Conservation (phyloP, 2,888 invertebrate species). For the Dolichomitus sp. region DNA sequence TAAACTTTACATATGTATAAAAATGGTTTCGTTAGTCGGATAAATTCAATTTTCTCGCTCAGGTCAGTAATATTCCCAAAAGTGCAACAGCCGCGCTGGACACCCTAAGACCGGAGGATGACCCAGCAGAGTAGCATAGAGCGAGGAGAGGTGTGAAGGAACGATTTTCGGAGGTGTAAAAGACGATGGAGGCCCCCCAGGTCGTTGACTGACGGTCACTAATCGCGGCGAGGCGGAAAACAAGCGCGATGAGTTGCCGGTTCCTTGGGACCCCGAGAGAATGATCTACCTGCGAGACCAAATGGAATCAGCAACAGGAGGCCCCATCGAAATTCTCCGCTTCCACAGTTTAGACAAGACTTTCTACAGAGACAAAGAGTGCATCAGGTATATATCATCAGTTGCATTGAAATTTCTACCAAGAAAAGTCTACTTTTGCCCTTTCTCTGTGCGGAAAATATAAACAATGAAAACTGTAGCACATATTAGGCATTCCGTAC, state of each 20-base stretch:
- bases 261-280: constrained; percentile 66
- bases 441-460: not conserved
- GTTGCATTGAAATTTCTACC: not conserved
- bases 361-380: constrained; percentile 18
- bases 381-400: not conserved
- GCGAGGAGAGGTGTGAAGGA: constrained; percentile 77
- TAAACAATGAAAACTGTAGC: constrained; percentile 9
- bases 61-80: constrained; percentile 39
- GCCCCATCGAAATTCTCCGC: constrained; percentile 8
- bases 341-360: constrained; percentile 4
- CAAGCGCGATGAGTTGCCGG: constrained; percentile 82
- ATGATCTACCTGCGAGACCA: constrained; percentile 63
- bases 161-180: constrained; percentile 79
- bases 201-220: constrained; percentile 77
- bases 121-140: constrained; percentile 31
- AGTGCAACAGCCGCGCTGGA: constrained; percentile 6
- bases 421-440: not conserved
- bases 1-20: not conserved
- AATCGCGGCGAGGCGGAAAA: constrained; percentile 82
- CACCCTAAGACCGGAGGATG: constrained; percentile 30
- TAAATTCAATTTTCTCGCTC: not conserved
- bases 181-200: constrained; percentile 74
- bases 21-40: not conserved
- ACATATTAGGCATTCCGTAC: not conserved
- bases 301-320: constrained; percentile 55